Evolutionary conservation across 2,888 invertebrate genomes (phyloP).

Genomic region (Malthinus seriepunctatus): DNA sequence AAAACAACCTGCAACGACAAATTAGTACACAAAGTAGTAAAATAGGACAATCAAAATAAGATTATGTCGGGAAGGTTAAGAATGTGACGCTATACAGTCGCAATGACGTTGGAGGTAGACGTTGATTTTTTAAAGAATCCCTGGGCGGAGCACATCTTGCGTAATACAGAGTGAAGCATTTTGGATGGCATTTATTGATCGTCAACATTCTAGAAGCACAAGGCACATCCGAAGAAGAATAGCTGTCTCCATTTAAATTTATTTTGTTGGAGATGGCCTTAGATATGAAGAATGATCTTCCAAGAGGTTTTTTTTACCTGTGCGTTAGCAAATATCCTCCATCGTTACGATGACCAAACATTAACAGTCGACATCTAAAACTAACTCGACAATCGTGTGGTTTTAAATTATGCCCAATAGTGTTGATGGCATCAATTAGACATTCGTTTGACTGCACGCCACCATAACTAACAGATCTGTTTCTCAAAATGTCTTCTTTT

Average conservation of each 20-base stretch:
- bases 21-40: constrained; percentile 1
- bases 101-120: too few species aligned
- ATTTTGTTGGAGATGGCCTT: too few species aligned
- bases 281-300: too few species aligned
- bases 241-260: too few species aligned
- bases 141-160: too few species aligned
- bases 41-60: not conserved
- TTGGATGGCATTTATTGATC: too few species aligned
- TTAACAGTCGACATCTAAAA: constrained; percentile 37
- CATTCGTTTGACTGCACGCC: constrained; percentile 40
- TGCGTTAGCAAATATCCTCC: constrained; percentile 43
- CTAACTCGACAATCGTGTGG: constrained; percentile 34
- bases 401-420: constrained; percentile 12
- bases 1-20: constrained; percentile 35
- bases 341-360: constrained; percentile 38
- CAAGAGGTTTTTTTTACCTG: constrained; percentile 30
- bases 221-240: too few species aligned
- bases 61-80: too few species aligned
- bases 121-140: too few species aligned
- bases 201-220: too few species aligned
- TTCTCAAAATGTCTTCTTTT: constrained; percentile 29
- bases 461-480: constrained; percentile 37
- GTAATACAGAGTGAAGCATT: too few species aligned
- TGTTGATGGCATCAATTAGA: constrained; percentile 34
- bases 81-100: too few species aligned